Conservation (phyloP, 2,888 invertebrate genomes). For the Drosophila limbata region DNA sequence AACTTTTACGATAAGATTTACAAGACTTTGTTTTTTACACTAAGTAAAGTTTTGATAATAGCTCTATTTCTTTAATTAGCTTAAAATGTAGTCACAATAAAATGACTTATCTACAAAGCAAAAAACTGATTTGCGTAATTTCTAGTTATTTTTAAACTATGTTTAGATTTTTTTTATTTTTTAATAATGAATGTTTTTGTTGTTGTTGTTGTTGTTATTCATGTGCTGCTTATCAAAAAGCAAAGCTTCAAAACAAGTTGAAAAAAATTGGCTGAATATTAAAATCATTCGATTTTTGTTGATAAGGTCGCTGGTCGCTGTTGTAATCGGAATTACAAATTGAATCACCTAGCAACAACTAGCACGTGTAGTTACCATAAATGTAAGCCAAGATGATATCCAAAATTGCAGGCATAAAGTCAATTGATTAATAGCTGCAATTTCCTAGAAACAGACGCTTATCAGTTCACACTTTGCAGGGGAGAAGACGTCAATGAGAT, state of each 20-base stretch:
- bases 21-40: background rate
- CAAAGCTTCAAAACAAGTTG: slow-evolving; percentile 36
- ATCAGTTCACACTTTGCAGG: slow-evolving; percentile 21
- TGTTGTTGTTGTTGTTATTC: slow-evolving; percentile 9
- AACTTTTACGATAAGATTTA: slow-evolving; percentile 14
- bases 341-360: slow-evolving; percentile 57
- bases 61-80: background rate
- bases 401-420: slow-evolving; percentile 2
- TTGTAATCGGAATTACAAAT: slow-evolving; percentile 34
- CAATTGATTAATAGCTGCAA: slow-evolving; percentile 9
- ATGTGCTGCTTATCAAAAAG: slow-evolving; percentile 51
- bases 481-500: slow-evolving; percentile 37
- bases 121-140: slow-evolving; percentile 2
- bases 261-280: slow-evolving; percentile 40
- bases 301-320: slow-evolving; percentile 36
- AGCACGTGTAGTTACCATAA: slow-evolving; percentile 2
- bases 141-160: slow-evolving; percentile 42
- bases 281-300: slow-evolving; percentile 44
- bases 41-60: slow-evolving; percentile 1
- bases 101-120: background rate
- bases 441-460: background rate
- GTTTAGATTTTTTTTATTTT: slow-evolving; percentile 1
- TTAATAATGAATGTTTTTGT: slow-evolving; percentile 17
- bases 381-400: background rate
- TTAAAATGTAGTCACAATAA: background rate